Percentiles rank a stretch among this genome's conserved stretches.
Conservation (phyloP, 2,797 vertebrate species). For the Prionace glauca region DNA sequence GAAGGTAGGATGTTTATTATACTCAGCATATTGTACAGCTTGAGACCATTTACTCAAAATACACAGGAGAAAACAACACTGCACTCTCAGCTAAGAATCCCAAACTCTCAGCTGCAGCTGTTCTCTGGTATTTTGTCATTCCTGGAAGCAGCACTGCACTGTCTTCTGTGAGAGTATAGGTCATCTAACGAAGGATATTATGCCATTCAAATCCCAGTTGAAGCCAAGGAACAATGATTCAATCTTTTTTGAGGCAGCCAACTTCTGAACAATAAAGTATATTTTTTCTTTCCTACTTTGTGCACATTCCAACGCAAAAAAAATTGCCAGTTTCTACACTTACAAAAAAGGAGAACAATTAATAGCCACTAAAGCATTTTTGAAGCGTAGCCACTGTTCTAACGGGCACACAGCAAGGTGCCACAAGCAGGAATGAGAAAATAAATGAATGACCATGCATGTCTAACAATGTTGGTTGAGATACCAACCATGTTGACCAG, state of each 20-base stretch:
- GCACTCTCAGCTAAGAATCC: not conserved
- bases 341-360: not conserved
- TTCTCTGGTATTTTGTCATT: conserved; percentile 15
- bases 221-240: not conserved
- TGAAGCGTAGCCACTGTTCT: not conserved
- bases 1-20: conserved; percentile 43
- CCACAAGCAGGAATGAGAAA: too few species aligned
- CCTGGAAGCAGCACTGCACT: not conserved
- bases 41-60: conserved; percentile 1
- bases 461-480: not conserved
- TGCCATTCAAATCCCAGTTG: not conserved
- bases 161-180: not conserved
- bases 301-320: not conserved
- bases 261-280: not conserved
- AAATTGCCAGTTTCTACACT: not conserved
- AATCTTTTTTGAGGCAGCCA: not conserved
- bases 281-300: not conserved
- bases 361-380: not conserved
- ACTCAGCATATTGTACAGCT: conserved; percentile 22
- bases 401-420: not conserved
- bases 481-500: not conserved
- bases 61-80: not conserved
- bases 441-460: too few species aligned
- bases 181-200: not conserved
- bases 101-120: not conserved